Evolutionary conservation across 2,113 vertebrate species (phyloP).

Genomic region (Fukomys damarensis): DNA sequence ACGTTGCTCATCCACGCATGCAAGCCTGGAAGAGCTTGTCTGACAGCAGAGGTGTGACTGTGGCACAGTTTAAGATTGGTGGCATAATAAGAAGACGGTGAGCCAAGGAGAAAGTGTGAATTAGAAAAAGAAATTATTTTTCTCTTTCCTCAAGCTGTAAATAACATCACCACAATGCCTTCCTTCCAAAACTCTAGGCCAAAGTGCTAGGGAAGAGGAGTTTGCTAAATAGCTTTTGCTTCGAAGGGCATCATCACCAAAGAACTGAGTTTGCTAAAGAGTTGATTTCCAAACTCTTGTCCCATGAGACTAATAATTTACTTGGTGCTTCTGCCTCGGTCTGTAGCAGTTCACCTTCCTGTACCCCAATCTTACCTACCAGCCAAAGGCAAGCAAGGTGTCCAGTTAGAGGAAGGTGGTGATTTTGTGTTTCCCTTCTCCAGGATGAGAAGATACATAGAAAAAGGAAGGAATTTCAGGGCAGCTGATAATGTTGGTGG

Average conservation of each 20-base stretch:
- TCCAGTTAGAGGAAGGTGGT: not conserved
- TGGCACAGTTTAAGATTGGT: conserved; percentile 74
- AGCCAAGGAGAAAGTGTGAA: conserved; percentile 78
- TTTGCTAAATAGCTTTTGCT: conserved; percentile 48
- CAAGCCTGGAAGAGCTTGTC: conserved; percentile 49
- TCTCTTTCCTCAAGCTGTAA: conserved; percentile 73
- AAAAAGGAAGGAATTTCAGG: not conserved
- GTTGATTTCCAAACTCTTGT: not conserved
- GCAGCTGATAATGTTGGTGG: not conserved
- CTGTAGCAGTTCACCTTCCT: not conserved
- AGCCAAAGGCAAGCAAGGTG: not conserved
- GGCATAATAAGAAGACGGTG: conserved; percentile 70
- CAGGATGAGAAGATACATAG: not conserved
- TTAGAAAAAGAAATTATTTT: conserved; percentile 78
- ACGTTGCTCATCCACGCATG: conserved; percentile 13
- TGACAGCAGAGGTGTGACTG: conserved; percentile 71
- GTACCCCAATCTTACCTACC: not conserved
- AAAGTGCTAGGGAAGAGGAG: not conserved
- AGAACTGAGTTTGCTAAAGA: not conserved
- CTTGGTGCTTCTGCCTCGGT: not conserved
- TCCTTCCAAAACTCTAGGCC: conserved; percentile 52
- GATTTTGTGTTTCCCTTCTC: not conserved
- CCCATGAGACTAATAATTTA: not conserved
- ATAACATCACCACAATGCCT: conserved; percentile 58
- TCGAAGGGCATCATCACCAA: not conserved